Evolutionary conservation across 1,140 invertebrate genomes (phyloP), one percentile per base, ranked within the genome.

Genomic region (Caenorhabditis latens): DNA sequence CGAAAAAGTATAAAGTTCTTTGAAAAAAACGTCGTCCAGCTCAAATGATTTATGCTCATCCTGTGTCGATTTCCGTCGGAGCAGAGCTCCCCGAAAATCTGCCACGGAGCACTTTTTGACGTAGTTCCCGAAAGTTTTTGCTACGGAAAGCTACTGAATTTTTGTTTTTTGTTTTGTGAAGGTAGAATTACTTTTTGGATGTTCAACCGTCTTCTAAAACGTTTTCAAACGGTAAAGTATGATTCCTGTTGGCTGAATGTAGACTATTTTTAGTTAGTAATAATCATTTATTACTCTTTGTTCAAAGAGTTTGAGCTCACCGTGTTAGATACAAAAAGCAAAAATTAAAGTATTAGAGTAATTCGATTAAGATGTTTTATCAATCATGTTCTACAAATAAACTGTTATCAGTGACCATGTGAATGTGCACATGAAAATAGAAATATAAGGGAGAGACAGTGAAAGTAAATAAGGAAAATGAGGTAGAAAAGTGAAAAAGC

Each of bases 1-100:
- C 19, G 24, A 42, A 46, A 71, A 71, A n/a, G 67, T 19, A 32
- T n/a, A 71, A 71, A 48, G 43, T 24, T 48, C n/a, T 32, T 42
- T 53, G n/a, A 50, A 79, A 79, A 50, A 63, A 14, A 32, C 61
- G 46, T 14, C 46, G 9, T 53, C n/a, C 19, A 46, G 43, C 71
- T 79, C 71, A 79, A 9, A 50, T 79, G 71, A 79, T 50, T 79
- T 71, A 71, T 71, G 67, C 67, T 79, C 71, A 79, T 79, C 71
- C 71, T 79, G 46, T 50, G 43, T 79, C 71, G 43, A 50, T 79
- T 50, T 48, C 21, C 71, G 71, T 50, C 46, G 19, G 42, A 71
- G n/a, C 13, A 61, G 46, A 24, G 9, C 42, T 71, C 14, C 14
- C 65, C 65, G 40, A 43, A 71, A 71, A 43, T 16, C 42, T 11